Percentiles rank a stretch among this genome's conserved stretches.
Conservation (phyloP, 2,797 vertebrate genomes). For the Lateolabrax maculatus region DNA sequence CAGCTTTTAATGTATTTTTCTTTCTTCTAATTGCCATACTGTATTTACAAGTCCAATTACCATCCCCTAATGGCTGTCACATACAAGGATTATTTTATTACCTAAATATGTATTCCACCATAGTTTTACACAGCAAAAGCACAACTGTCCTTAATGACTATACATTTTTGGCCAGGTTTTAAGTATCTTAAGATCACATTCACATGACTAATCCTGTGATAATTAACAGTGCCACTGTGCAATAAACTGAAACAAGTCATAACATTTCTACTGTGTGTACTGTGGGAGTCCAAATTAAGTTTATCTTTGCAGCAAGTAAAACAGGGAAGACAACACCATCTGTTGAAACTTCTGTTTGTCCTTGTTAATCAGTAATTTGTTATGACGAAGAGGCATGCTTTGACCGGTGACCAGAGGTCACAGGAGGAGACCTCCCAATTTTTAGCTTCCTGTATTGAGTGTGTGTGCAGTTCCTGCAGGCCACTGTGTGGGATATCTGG, state of each 20-base stretch:
- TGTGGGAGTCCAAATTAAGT: not conserved
- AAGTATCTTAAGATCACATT: not conserved
- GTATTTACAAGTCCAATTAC: not conserved
- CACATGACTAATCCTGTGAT: not conserved
- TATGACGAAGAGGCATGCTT: not conserved
- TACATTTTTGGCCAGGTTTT: not conserved
- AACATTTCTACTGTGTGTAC: not conserved
- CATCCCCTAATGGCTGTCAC: not conserved
- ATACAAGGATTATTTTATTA: not conserved
- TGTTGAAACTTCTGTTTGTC: not conserved
- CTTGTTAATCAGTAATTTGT: conserved; percentile 24
- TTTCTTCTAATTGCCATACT: not conserved
- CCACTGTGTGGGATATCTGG: conserved; percentile 16
- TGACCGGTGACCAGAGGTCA: conserved; percentile 16
- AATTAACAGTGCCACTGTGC: not conserved
- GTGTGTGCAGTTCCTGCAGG: conserved; percentile 1
- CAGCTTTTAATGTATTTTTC: not conserved
- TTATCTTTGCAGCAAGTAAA: not conserved
- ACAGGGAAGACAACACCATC: not conserved
- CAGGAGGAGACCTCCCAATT: not conserved
- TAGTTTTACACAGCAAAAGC: not conserved
- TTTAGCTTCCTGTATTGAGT: not conserved
- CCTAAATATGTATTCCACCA: not conserved
- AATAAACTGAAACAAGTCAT: not conserved
- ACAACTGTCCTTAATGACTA: not conserved